Evolutionary conservation across 1,140 invertebrate genomes (phyloP).

Genomic region (Drosophila mauritiana): DNA sequence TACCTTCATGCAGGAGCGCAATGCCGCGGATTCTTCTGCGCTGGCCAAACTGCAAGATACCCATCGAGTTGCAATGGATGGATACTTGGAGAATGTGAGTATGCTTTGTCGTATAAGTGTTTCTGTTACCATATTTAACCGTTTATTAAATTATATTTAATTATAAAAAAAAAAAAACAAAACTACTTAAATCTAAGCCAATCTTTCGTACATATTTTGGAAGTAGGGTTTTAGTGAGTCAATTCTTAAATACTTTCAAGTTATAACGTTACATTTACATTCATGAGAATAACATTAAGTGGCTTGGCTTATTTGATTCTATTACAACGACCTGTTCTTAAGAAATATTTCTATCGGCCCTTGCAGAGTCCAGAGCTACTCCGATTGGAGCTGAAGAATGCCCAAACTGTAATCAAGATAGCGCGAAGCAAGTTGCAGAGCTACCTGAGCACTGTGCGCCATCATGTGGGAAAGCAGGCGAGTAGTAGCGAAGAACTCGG

Average conservation of each 20-base stretch:
- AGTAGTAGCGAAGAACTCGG: conserved; percentile 68
- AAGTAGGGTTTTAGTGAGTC: too few relatives aligned
- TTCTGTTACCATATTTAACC: too few relatives aligned
- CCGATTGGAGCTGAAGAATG: conserved; percentile 83
- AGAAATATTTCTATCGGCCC: background rate
- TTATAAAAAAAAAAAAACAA: too few relatives aligned
- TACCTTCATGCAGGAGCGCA: conserved; percentile 64
- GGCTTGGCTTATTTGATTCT: too few relatives aligned
- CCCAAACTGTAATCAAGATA: conserved; percentile 84
- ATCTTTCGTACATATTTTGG: too few relatives aligned
- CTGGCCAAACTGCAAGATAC: conserved; percentile 56
- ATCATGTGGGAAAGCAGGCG: conserved; percentile 64
- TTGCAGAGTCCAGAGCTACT: conserved; percentile 83
- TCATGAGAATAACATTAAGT: too few relatives aligned
- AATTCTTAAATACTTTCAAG: too few relatives aligned
- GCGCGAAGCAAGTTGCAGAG: conserved; percentile 80
- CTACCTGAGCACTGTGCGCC: conserved; percentile 79
- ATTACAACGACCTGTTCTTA: background rate
- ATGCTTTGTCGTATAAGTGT: background rate
- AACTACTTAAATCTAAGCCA: too few relatives aligned
- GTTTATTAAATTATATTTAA: too few relatives aligned
- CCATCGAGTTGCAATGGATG: conserved; percentile 72
- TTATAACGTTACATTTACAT: too few relatives aligned
- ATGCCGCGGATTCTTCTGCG: conserved; percentile 62
- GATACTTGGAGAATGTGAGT: conserved; percentile 71